Percentiles rank a stretch among this genome's conserved stretches.
phyloP scores from a whole-genome alignment of 92 coral and sea anemone genomes.

The Parazoanthus atlanticus region DNA sequence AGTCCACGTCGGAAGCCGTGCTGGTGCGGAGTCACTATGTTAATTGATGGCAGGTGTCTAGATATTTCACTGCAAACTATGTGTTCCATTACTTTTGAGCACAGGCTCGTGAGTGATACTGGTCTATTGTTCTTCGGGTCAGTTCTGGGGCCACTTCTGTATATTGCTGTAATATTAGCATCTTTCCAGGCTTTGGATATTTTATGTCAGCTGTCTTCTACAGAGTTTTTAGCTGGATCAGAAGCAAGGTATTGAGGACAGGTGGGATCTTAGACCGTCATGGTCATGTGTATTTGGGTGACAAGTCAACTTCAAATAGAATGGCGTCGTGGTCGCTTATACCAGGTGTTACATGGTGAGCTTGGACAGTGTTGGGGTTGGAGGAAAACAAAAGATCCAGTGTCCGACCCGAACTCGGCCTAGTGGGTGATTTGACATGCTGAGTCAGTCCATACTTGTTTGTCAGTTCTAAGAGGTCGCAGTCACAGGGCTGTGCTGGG shows the following conservation, averaged over 20 bases:
- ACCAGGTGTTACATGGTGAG: conserved; percentile 51
- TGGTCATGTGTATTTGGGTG: conserved; percentile 53
- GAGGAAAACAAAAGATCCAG: conserved; percentile 55
- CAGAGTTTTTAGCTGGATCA: conserved; percentile 43
- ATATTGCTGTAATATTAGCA: conserved; percentile 1
- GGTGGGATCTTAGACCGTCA: conserved; percentile 36
- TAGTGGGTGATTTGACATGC: conserved; percentile 62
- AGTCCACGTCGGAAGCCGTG: conserved; percentile 19
- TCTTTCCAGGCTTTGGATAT: conserved; percentile 22
- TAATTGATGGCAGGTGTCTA: background rate
- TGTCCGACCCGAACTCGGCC: conserved; percentile 40
- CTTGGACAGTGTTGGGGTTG: conserved; percentile 44
- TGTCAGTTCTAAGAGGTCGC: conserved; percentile 46
- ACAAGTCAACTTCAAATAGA: conserved; percentile 44
- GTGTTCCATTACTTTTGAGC: conserved; percentile 15
- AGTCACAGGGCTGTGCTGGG: conserved; percentile 35
- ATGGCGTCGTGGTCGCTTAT: conserved; percentile 53
- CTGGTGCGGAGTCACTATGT: conserved; percentile 4
- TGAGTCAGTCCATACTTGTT: conserved; percentile 47
- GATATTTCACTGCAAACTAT: conserved; percentile 1
- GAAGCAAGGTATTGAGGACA: conserved; percentile 45
- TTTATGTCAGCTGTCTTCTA: conserved; percentile 51
- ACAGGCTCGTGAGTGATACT: conserved; percentile 9
- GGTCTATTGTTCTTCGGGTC: conserved; percentile 20
- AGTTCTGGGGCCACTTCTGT: conserved; percentile 12